phyloP scores from a whole-genome alignment of 2,797 vertebrate species.

The Limnodromus scolopaceus region DNA sequence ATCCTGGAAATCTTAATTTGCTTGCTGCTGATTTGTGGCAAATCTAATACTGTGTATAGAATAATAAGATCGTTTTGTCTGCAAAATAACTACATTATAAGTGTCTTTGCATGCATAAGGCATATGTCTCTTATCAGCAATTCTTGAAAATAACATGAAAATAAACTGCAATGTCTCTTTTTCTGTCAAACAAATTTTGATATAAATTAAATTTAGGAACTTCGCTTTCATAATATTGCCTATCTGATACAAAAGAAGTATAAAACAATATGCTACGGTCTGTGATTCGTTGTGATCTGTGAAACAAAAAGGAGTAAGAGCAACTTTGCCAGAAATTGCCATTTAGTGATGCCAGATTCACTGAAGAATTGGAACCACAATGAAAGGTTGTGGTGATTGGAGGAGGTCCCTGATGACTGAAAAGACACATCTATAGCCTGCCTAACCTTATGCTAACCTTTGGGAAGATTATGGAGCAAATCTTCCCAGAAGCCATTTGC shows the following conservation, averaged over 20 bases:
- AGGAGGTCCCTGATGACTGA: not conserved
- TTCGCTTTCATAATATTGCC: not conserved
- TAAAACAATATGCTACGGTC: not conserved
- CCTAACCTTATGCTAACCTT: not conserved
- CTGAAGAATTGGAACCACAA: not conserved
- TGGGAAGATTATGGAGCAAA: not conserved
- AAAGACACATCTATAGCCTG: not conserved
- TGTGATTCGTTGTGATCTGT: not conserved
- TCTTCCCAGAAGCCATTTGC: not conserved
- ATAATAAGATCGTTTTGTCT: not conserved
- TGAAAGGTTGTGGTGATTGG: not conserved
- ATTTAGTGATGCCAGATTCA: not conserved
- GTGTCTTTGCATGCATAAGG: not conserved
- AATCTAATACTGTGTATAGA: not conserved
- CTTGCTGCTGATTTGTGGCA: not conserved
- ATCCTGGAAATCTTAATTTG: constrained; percentile 13
- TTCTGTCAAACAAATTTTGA: not conserved
- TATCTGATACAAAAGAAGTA: not conserved
- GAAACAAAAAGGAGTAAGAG: not conserved
- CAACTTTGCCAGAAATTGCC: not conserved
- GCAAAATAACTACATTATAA: not conserved
- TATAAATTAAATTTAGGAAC: not conserved
- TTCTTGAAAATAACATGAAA: not conserved
- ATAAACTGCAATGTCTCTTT: not conserved
- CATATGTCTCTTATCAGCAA: not conserved